These are phyloP conservation scores for Urosaurus nigricauda DNA, from an alignment of 2,797 vertebrate species.

Conservation along the genomic window DNA sequence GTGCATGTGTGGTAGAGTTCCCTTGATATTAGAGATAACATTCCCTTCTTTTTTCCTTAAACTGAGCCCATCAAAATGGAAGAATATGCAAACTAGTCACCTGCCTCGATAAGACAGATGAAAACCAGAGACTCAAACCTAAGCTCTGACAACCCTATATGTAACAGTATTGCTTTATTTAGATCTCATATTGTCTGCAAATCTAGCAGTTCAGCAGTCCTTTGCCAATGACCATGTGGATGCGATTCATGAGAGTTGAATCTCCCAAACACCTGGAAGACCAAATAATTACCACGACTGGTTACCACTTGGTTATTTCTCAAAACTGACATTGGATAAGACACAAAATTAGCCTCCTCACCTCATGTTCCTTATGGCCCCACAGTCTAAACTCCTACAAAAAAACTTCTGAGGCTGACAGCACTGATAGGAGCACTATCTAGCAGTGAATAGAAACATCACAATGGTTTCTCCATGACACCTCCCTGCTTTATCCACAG, in stretches of 20 bases:
- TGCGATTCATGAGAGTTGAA: neutral
- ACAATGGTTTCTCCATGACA: conserved; percentile 39
- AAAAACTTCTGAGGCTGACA: neutral
- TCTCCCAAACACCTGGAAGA: neutral
- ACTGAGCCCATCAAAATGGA: no score
- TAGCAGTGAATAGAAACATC: conserved; percentile 17
- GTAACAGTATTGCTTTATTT: no score
- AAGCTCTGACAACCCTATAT: no score
- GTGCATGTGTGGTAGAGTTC: neutral
- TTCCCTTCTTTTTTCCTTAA: no score
- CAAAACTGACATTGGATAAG: neutral
- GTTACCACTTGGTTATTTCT: neutral
- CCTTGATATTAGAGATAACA: no score
- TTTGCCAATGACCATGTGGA: no score
- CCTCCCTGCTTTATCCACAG: conserved; percentile 19
- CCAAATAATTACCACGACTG: neutral
- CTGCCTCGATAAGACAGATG: no score
- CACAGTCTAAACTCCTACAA: neutral
- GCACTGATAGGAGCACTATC: neutral
- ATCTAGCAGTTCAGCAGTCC: no score
- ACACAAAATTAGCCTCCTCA: neutral
- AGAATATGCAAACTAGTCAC: no score
- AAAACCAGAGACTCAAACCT: no score
- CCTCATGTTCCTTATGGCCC: conserved; percentile 3
- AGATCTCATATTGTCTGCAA: no score